phyloP scores from a whole-genome alignment of 2,797 vertebrate species.

The Pipistrellus nathusii region DNA sequence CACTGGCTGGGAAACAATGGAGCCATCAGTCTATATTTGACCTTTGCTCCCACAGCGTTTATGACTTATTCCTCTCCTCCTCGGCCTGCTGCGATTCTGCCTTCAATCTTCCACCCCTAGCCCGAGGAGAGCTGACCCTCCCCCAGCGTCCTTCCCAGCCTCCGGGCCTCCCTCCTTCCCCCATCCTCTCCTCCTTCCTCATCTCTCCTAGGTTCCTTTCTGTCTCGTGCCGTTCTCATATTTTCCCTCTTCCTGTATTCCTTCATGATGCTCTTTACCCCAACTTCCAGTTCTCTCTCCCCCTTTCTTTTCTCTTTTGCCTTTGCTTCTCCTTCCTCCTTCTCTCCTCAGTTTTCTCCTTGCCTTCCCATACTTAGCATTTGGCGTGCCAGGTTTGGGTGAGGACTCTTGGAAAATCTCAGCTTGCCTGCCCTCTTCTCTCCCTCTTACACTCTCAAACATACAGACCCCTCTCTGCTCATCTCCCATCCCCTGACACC shows the following conservation, averaged over 20 bases:
- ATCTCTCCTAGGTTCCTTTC: conserved; percentile 7
- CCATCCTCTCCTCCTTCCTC: not conserved
- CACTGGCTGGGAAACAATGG: conserved; percentile 87
- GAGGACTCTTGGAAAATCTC: conserved; percentile 64
- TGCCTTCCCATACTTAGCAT: conserved; percentile 57
- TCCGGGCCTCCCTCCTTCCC: conserved; percentile 9
- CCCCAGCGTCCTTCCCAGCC: not conserved
- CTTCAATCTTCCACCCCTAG: conserved; percentile 85
- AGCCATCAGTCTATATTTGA: conserved; percentile 89
- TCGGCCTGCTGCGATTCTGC: conserved; percentile 85
- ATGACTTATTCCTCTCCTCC: conserved; percentile 89
- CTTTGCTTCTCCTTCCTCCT: not conserved
- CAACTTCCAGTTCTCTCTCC: not conserved
- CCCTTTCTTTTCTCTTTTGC: not conserved
- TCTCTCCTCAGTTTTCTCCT: not conserved
- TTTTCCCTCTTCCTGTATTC: not conserved
- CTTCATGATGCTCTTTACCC: not conserved
- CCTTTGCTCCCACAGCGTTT: conserved; percentile 88
- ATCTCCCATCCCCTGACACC: not conserved
- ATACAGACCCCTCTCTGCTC: not conserved
- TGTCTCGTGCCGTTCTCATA: not conserved
- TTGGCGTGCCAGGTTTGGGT: conserved; percentile 76
- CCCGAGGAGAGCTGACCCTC: conserved; percentile 71
- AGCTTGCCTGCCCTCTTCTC: not conserved
- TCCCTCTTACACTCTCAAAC: conserved; percentile 35